phyloP scores from a whole-genome alignment of 2,797 vertebrate species.

The Fringilla coelebs region DNA sequence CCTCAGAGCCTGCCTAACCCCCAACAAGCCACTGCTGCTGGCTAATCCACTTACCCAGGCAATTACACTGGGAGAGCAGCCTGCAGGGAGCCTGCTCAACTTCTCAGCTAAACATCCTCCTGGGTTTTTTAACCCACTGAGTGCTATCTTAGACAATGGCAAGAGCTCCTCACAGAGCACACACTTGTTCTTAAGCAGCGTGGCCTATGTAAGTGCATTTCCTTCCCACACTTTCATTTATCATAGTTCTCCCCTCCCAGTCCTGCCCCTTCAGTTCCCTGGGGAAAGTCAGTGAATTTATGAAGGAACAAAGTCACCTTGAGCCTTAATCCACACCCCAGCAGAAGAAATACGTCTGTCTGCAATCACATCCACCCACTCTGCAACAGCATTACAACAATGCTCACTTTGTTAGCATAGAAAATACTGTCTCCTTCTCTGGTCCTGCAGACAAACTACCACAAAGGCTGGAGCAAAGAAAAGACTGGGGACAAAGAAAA shows the following conservation, averaged over 20 bases:
- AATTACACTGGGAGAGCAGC: background rate
- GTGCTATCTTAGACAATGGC: background rate
- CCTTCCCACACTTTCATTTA: background rate
- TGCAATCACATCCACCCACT: slow-evolving; percentile 44
- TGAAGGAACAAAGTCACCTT: slow-evolving; percentile 59
- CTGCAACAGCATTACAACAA: slow-evolving; percentile 30
- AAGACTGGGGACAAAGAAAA: background rate
- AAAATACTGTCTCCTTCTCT: background rate
- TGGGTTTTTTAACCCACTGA: background rate
- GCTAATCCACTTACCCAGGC: background rate
- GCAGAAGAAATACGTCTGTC: slow-evolving; percentile 46
- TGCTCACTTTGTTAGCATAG: slow-evolving; percentile 47
- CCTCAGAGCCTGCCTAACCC: background rate
- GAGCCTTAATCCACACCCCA: slow-evolving; percentile 48
- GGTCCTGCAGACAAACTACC: background rate
- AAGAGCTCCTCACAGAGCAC: background rate
- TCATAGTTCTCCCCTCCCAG: background rate
- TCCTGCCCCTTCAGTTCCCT: background rate
- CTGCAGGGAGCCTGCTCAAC: background rate
- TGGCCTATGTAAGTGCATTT: background rate
- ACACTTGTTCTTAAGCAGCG: background rate
- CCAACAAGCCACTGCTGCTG: background rate
- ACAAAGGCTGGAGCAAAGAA: background rate
- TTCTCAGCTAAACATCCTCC: background rate
- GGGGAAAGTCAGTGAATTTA: slow-evolving; percentile 20